Base-by-base conservation (phyloP, 2,888 invertebrate genomes). In the Cheilosia scutellata region DNA sequence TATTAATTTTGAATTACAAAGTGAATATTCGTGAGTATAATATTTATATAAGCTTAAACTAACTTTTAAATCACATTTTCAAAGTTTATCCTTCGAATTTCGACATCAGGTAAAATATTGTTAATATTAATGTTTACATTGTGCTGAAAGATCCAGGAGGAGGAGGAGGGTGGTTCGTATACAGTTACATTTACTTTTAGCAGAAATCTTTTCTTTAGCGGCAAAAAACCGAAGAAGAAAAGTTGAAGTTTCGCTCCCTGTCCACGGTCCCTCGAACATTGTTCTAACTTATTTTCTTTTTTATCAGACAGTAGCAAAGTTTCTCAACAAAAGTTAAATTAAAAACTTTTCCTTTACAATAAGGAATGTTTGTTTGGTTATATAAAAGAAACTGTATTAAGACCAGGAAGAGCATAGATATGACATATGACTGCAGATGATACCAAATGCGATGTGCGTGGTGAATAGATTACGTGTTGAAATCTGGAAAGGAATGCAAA, bases 61-160 rank as follows among this genome's bases (percentile, higher is more conserved):
- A 75, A 47, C 13, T 53, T 25, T 60, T 66, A 72, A 78, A 72
- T 72, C 53, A 82, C 60, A 72, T 78, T 82, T 78, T 27, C 60
- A 82, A 82, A 78, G 72, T 78, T 82, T 37, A 72, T 78, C 78
- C 72, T 72, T 47, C 63, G 29, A 71, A 37, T 37, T 71, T 72
- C 65, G 82, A 78, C 77, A 72, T 82, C 82, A 82, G 82, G 82
- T 82, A 82, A 82, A 82, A 82, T 82, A 82, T 82, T 82, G 78
- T 82, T 78, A 78, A 82, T 82, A 82, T 78, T 72, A 82, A 82
- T 78, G 78, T 82, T 82, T 72, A 78, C 78, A 82, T 66, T 68
- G 60, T 62, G 37, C 37, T 51, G 63, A 42, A 31, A 37, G 29
- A 11, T 40, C 37, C 31, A 20, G 0, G n/a, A n/a, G n/a, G n/a